Base-by-base conservation (phyloP, 2,113 vertebrate species). In the Aviceda subcristata region DNA sequence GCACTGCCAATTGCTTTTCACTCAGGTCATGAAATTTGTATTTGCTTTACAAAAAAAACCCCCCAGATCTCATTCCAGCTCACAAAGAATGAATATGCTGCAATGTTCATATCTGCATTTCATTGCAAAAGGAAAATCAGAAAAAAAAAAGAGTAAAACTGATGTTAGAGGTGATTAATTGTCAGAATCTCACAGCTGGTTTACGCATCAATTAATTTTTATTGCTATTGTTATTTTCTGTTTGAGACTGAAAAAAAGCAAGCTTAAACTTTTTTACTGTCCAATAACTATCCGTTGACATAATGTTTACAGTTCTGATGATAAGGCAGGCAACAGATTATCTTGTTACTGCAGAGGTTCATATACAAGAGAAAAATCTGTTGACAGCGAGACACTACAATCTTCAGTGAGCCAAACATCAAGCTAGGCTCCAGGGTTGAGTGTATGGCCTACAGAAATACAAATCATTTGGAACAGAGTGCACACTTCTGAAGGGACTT, bases 171-270 rank as follows among this genome's bases (percentile, higher is more conserved):
- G 8, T 23, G 8, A 72, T 46, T 43, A 32, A 38, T 36, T 69
- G 7, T 23, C 38, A 72, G 21, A 88, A 77, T 22, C 6, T 81
- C 0, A 0, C 62, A 11, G 10, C 4, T 23, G 3, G 20, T 85
- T 68, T 50, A 45, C 0, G 0, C 5, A 22, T 43, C 3, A 36
- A 23, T 67, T 46, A 0, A 30, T 46, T 62, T 82, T 46, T 72
- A 8, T 80, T 39, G 3, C 12, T 55, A 3, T 20, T 79, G 8
- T 59, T 71, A 55, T 53, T 81, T 89, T 86, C 15, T n/a, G 6
- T 9, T 67, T 53, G 29, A 43, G 12, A 51, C 5, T 50, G 13
- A 51, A 79, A 59, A 73, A 26, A 48, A 36, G 41, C 62, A 60
- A 41, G 7, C 18, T 72, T 82, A 48, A 80, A 79, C 9, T 8